Evolutionary conservation across 1,140 invertebrate species (phyloP).

Genomic region (Cyclargus thomasi): DNA sequence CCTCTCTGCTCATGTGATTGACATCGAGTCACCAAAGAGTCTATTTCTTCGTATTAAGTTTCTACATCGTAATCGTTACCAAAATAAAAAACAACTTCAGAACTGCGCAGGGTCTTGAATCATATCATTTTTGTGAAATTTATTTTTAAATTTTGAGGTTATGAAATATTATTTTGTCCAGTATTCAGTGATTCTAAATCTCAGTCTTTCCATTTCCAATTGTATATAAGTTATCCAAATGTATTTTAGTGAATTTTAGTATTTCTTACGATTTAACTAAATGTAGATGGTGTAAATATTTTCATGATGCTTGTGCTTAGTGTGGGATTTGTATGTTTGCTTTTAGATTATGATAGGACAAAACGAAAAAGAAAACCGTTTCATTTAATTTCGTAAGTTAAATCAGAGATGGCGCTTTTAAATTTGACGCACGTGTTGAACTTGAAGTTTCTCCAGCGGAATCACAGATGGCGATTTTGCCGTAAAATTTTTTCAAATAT

Average conservation of each 20-base stretch:
- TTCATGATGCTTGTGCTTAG: background rate
- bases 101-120: background rate
- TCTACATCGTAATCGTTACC: background rate
- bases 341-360: background rate
- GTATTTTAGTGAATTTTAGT: conserved; percentile 21
- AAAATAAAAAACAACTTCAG: background rate
- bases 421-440: background rate
- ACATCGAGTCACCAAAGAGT: background rate
- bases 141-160: background rate
- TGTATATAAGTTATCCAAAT: conserved; percentile 24
- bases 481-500: background rate
- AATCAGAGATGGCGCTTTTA: background rate
- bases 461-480: background rate
- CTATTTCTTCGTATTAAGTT: background rate
- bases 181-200: conserved; percentile 10
- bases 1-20: background rate
- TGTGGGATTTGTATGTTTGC: conserved; percentile 6
- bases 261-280: background rate
- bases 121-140: background rate
- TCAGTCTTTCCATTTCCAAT: conserved; percentile 22
- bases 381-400: background rate
- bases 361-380: background rate
- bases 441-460: background rate
- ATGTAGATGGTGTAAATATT: conserved; percentile 20
- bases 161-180: background rate